Base-by-base conservation (phyloP, 2,113 vertebrate species). In the Callorhinus ursinus region DNA sequence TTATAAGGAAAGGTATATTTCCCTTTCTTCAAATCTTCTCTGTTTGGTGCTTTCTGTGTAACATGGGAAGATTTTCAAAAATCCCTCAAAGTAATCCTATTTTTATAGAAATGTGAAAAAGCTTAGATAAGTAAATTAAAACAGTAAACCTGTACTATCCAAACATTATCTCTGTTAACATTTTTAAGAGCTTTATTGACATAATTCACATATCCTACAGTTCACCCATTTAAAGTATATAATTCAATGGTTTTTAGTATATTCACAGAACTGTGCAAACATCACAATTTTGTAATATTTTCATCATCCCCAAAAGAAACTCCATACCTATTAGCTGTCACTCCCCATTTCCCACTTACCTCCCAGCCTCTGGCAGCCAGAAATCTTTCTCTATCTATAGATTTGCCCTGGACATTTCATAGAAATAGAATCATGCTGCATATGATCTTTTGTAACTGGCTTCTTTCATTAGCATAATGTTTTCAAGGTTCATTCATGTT, bases 31-130 rank as follows among this genome's bases (percentile, higher is more conserved):
- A 46, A 53, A 53, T 36, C 26, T 76, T 82, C 42, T 67, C 2
- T 39, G 19, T 84, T 71, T 92, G 59, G 33, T 95, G 8, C 46
- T 97, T 96, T 94, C 83, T 95, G 21, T 88, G 24, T 88, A 84
- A 72, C 55, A 55, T 81, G 90, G 74, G 24, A 59, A 95, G 42
- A 53, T 72, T 46, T 72, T 74, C 26, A 55, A 59, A 31, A 87
- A 63, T 51, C 39, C 42, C 59, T 96, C 31, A 69, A 82, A 72
- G 11, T 92, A 94, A 82, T 96, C n/a, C 49, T 82, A 74, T 39
- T 86, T 33, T 82, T 77, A 55, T 55, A 71, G 77, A 88, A 61
- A 88, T 46, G 76, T 80, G 49, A 71, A 18, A 96, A 87, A 95
- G 42, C 42, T 53, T 57, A 82, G n/a, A 31, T 51, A 91, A 81